Conservation (phyloP, 2,113 vertebrate species). For the Phocoena sinus region DNA sequence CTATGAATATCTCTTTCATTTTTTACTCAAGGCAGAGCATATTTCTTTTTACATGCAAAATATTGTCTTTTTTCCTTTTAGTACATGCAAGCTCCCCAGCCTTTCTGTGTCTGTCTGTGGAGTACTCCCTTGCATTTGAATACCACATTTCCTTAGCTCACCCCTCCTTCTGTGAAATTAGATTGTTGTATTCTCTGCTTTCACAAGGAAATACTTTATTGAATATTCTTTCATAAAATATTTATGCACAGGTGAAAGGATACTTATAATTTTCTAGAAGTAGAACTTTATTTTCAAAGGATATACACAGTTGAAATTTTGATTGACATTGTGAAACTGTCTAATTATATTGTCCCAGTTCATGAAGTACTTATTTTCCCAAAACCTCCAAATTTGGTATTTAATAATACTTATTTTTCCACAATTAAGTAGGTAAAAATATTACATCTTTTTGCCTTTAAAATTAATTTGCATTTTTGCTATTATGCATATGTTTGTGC, state of each 20-base stretch:
- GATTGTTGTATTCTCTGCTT: not conserved
- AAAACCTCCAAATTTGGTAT: not conserved
- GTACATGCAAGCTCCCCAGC: rapidly evolving
- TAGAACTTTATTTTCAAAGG: not conserved
- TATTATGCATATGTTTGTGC: not conserved
- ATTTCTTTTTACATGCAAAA: not conserved
- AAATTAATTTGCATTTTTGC: not conserved
- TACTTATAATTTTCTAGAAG: not conserved
- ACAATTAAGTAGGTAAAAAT: not conserved
- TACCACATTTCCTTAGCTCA: not conserved
- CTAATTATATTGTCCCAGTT: not conserved
- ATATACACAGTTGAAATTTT: not conserved
- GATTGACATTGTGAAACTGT: not conserved
- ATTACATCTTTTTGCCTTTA: not conserved
- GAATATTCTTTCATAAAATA: not conserved
- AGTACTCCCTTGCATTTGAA: not conserved
- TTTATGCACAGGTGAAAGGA: not conserved
- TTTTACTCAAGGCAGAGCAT: not conserved
- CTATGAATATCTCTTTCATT: not conserved
- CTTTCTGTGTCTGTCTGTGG: not conserved
- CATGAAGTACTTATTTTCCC: not conserved
- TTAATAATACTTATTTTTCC: not conserved
- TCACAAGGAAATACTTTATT: not conserved
- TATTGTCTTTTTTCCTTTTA: not conserved
- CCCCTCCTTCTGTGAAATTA: not conserved